A percentile compares a stretch with the other conserved stretches of the same genome.
phyloP scores from a whole-genome alignment of 2,113 vertebrate genomes.

The Emydura subglobosa region DNA sequence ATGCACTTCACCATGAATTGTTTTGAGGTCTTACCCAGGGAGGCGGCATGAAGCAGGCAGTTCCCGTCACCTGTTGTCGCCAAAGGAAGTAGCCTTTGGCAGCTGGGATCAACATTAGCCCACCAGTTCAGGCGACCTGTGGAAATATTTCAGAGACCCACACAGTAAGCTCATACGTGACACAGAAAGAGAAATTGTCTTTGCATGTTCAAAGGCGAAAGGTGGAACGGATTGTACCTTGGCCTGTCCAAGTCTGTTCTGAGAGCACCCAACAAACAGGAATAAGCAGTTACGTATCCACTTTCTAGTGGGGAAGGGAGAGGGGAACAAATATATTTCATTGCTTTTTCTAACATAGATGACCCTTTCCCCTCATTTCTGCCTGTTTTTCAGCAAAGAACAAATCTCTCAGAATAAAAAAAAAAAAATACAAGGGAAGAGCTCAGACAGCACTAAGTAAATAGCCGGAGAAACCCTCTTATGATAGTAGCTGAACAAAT shows the following conservation, averaged over 20 bases:
- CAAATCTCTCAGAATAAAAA: neutral
- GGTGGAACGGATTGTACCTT: neutral
- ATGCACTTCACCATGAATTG: fast-evolving
- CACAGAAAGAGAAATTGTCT: fast-evolving
- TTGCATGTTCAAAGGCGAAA: fast-evolving
- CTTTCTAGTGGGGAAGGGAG: fast-evolving
- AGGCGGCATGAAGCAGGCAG: constrained; percentile 95
- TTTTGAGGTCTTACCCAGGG: constrained; percentile 84
- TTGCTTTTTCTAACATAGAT: neutral
- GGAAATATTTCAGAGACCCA: neutral
- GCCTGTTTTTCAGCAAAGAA: neutral
- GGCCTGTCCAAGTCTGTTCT: fast-evolving
- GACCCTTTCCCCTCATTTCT: neutral
- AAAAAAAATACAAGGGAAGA: neutral
- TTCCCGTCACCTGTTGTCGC: constrained; percentile 97
- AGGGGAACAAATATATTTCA: neutral
- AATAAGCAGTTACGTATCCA: fast-evolving
- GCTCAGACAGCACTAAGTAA: neutral
- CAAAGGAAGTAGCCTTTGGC: constrained; percentile 92
- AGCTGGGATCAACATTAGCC: constrained; percentile 90
- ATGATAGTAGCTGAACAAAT: neutral
- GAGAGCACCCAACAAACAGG: fast-evolving
- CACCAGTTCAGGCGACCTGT: constrained; percentile 97
- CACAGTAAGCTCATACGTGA: neutral
- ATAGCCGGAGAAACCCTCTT: neutral